phyloP scores from a whole-genome alignment of 2,888 invertebrate species.

The Pyralis farinalis region DNA sequence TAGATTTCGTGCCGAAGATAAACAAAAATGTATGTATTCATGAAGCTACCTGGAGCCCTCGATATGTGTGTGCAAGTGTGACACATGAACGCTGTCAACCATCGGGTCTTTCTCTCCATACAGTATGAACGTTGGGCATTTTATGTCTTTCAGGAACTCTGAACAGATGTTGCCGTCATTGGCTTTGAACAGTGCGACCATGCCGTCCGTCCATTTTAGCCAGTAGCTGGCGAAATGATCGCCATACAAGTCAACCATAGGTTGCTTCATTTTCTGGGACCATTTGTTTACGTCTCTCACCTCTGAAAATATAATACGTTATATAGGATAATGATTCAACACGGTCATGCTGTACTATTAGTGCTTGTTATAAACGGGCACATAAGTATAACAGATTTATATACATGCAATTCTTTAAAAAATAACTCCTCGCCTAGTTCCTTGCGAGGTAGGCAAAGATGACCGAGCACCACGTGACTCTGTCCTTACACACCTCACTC shows the following conservation, averaged over 20 bases:
- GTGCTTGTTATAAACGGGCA: too few relatives aligned
- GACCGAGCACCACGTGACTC: too few relatives aligned
- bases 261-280: conserved; percentile 89
- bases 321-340: too few relatives aligned
- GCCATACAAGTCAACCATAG: conserved; percentile 88
- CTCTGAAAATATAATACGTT: conserved; percentile 66
- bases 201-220: conserved; percentile 87
- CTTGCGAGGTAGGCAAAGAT: too few relatives aligned
- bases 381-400: too few relatives aligned
- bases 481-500: too few relatives aligned
- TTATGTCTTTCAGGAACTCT: conserved; percentile 81
- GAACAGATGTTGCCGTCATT: conserved; percentile 88
- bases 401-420: too few relatives aligned
- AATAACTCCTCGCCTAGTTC: too few relatives aligned
- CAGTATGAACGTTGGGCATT: conserved; percentile 89
- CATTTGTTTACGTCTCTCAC: conserved; percentile 87
- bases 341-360: too few relatives aligned
- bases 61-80: conserved; percentile 86
- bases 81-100: conserved; percentile 87
- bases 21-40: too few relatives aligned
- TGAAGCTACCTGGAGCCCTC: conserved; percentile 83
- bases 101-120: conserved; percentile 92
- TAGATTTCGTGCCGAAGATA: too few relatives aligned
- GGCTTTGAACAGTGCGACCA: conserved; percentile 76
- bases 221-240: conserved; percentile 85